Evolutionary conservation across 2,113 vertebrate species (phyloP).

Genomic region (Pseudorectes ferrugineus): DNA sequence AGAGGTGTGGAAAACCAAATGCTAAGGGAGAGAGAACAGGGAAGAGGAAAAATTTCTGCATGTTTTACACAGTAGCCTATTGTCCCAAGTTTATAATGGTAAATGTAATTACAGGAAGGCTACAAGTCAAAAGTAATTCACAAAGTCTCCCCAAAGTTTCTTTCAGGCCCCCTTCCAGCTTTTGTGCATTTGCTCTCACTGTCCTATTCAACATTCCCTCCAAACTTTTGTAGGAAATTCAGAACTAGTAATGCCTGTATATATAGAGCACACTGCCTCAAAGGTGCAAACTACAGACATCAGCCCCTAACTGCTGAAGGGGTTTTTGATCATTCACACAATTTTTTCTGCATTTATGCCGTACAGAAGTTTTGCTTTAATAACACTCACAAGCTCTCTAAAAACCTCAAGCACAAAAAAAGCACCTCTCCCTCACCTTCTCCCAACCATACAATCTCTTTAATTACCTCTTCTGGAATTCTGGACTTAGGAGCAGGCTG

Average conservation of each 20-base stretch:
- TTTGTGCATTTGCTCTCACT: neutral
- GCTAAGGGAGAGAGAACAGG: neutral
- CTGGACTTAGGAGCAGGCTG: neutral
- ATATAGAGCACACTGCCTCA: neutral
- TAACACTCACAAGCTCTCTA: neutral
- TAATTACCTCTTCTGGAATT: neutral
- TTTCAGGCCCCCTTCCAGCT: neutral
- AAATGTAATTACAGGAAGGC: neutral
- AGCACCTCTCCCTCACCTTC: neutral
- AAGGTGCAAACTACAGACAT: neutral
- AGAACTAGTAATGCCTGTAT: neutral
- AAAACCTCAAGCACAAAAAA: neutral
- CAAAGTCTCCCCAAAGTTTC: neutral
- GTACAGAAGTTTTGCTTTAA: neutral
- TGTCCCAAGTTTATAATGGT: neutral
- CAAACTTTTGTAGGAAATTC: neutral
- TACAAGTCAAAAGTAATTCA: neutral
- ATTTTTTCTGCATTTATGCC: neutral
- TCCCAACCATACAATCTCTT: neutral
- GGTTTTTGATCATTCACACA: neutral
- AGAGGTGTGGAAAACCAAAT: neutral
- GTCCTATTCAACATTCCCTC: neutral
- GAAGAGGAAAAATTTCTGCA: neutral
- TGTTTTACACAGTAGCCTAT: neutral
- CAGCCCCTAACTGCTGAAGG: fast-evolving